Conservation (phyloP, 2,888 invertebrate genomes). For the Ctenicera cuprea region DNA sequence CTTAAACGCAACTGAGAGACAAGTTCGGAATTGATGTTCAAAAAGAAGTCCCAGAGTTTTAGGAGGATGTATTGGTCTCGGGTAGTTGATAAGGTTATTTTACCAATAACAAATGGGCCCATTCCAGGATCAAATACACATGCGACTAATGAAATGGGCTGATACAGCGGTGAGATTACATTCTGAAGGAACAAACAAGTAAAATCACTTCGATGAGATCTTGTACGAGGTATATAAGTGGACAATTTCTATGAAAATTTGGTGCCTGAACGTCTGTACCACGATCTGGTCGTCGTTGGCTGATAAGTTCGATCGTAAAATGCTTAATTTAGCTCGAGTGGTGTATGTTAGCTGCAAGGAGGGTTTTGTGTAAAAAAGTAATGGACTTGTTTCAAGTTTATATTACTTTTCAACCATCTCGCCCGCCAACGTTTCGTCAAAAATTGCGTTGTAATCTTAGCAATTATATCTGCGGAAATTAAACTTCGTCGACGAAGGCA, state of each 20-base stretch:
- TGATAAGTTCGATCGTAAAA: conserved; percentile 37
- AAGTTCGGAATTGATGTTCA: too few species aligned
- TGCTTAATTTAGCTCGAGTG: conserved; percentile 8
- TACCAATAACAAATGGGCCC: conserved; percentile 19
- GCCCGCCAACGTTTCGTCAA: conserved; percentile 43
- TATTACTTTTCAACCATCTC: conserved; percentile 31
- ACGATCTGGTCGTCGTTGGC: conserved; percentile 14
- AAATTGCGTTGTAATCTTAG: conserved; percentile 49
- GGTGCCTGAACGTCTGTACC: conserved; percentile 28
- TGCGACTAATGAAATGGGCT: conserved; percentile 39
- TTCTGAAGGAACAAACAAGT: conserved; percentile 43
- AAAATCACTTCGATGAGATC: conserved; percentile 43
- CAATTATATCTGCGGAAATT: conserved; percentile 51
- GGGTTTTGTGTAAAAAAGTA: conserved; percentile 26
- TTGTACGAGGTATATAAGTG: conserved; percentile 40
- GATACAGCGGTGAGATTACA: conserved; percentile 40
- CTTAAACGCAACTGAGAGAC: too few species aligned
- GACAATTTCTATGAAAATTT: conserved; percentile 50
- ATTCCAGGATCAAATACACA: conserved; percentile 25
- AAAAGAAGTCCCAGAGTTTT: too few species aligned
- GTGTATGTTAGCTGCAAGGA: background rate
- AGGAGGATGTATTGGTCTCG: background rate
- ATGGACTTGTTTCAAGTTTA: conserved; percentile 33
- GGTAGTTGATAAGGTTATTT: conserved; percentile 16
- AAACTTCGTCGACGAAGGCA: conserved; percentile 43